Evolutionary conservation across 1,140 invertebrate species (phyloP).

Genomic region (Vanessa tameamea): DNA sequence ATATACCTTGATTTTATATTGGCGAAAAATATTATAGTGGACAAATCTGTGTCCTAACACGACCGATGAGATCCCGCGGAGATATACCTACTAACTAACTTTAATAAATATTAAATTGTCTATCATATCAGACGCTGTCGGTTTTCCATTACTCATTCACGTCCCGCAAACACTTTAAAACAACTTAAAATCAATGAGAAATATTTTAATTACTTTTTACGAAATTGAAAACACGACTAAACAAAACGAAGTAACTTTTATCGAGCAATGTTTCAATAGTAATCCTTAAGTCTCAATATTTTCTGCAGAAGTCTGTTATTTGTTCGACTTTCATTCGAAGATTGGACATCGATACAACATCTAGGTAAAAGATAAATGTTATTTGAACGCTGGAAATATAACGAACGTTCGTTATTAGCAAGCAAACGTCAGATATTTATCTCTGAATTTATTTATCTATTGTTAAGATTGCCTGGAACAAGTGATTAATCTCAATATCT

Average conservation of each 20-base stretch:
- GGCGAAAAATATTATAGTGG: too few relatives aligned
- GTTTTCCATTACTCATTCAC: too few relatives aligned
- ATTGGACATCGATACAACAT: slow-evolving; percentile 6
- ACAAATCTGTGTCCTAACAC: too few relatives aligned
- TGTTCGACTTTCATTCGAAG: not conserved
- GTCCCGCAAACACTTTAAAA: too few relatives aligned
- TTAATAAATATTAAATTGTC: too few relatives aligned
- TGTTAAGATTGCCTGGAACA: slow-evolving; percentile 3
- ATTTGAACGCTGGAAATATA: not conserved
- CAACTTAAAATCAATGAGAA: too few relatives aligned
- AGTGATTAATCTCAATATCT: slow-evolving; percentile 1
- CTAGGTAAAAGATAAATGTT: slow-evolving; percentile 5
- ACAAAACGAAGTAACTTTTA: not conserved
- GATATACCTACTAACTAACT: too few relatives aligned
- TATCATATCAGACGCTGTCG: too few relatives aligned
- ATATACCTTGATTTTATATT: too few relatives aligned
- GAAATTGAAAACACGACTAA: too few relatives aligned
- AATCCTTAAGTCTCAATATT: slow-evolving; percentile 6
- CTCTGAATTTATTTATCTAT: slow-evolving; percentile 1
- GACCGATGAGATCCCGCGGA: too few relatives aligned
- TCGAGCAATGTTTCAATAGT: not conserved
- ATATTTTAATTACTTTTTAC: too few relatives aligned
- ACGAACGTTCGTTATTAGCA: slow-evolving; percentile 6
- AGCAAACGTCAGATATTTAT: slow-evolving; percentile 8
- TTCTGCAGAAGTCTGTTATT: not conserved